Evolutionary conservation across 2,113 vertebrate genomes (phyloP), one percentile per base, ranked within the genome.

Genomic region (Alectura lathami): DNA sequence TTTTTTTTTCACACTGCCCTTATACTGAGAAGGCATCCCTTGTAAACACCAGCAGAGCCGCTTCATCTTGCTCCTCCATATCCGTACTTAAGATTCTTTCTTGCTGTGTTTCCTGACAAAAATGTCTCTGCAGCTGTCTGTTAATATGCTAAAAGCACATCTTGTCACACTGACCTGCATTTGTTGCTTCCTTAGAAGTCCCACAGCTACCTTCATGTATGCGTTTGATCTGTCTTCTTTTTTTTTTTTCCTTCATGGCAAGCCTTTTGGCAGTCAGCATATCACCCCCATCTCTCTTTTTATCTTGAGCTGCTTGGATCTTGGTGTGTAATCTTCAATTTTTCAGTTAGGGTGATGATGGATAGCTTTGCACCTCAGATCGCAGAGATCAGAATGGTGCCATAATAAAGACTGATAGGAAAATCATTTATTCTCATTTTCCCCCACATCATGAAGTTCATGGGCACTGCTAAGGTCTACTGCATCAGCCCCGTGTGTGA

Each of bases 341-440:
- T 92, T 86, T 77, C 63, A 93, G 88, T 86, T 86, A 17, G 23
- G 30, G 73, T 67, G 77, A n/a, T 72, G 60, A 94, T 88, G 86
- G 72, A 95, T 83, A 53, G 73, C 73, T 81, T 86, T 94, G 89
- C 67, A 67, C 54, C 54, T 95, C 76, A 26, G 47, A 81, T 90
- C 56, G 30, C 6, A 24, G 85, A 68, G 83, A 96, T 93, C 89
- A 60, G 76, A 90, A 78, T 72, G 80, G 59, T 54, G 29, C 88
- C 5, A 2, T 88, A 94, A 93, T 94, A 77, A 91, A 93, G 93
- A 17, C 43, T 43, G 62, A 88, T 72, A 67, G 85, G 34, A 81
- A 84, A 94, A 93, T 67, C 6, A 72, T 89, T 94, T 88, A 63
- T 90, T 83, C 79, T 84, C 51, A 2, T 91, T 94, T 89, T 56